Evolutionary conservation across 2,113 vertebrate genomes (phyloP).

Genomic region (Tenrec ecaudatus): DNA sequence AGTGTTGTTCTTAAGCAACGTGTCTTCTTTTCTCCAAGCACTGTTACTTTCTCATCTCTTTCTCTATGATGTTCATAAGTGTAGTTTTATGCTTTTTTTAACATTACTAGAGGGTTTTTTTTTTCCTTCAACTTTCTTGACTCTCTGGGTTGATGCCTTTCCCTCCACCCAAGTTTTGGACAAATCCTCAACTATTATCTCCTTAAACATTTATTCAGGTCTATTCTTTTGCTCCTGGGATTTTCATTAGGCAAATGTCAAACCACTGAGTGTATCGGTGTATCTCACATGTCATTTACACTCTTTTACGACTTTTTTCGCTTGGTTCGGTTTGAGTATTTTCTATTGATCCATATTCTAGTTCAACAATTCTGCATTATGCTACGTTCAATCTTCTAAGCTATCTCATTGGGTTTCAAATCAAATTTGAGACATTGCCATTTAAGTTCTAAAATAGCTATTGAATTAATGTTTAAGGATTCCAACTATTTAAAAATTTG

Average conservation of each 20-base stretch:
- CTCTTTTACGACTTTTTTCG: background rate
- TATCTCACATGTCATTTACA: background rate
- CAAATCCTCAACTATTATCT: slow-evolving; percentile 28
- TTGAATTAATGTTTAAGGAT: slow-evolving; percentile 17
- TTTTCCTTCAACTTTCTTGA: slow-evolving; percentile 28
- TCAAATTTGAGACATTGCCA: slow-evolving; percentile 1
- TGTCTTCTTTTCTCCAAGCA: background rate
- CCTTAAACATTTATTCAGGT: slow-evolving; percentile 38
- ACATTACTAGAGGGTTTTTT: background rate
- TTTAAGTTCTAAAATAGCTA: slow-evolving; percentile 27
- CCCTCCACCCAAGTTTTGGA: background rate
- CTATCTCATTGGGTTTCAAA: background rate
- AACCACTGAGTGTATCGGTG: background rate
- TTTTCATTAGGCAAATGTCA: slow-evolving; percentile 1
- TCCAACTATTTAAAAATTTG: background rate
- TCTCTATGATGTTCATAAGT: background rate
- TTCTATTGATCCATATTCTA: slow-evolving; percentile 28
- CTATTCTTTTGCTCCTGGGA: background rate
- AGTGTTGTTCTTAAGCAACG: background rate
- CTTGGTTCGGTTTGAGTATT: slow-evolving; percentile 10
- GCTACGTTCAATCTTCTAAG: background rate
- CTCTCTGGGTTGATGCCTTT: slow-evolving; percentile 3
- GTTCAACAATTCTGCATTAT: slow-evolving; percentile 19
- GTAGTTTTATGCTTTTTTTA: background rate
- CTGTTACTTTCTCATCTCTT: slow-evolving; percentile 4